A percentile compares a stretch with the other conserved stretches of the same genome.
These are phyloP conservation scores for Delia radicum DNA, from an alignment of 1,140 invertebrate genomes.

Conservation along the genomic window DNA sequence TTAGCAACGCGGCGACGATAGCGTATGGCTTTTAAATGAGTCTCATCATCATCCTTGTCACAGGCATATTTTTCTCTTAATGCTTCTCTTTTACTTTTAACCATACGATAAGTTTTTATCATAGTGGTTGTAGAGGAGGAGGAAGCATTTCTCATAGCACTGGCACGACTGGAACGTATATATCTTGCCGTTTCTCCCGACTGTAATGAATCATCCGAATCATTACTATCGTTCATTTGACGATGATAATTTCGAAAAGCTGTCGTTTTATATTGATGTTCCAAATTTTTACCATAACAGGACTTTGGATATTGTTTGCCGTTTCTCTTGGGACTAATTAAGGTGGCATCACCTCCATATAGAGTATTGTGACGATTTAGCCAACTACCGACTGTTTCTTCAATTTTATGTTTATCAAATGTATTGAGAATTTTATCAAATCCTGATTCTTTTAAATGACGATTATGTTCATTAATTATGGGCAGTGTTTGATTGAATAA, in stretches of 20 bases:
- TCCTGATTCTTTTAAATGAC: conserved; percentile 43
- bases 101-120: conserved; percentile 45
- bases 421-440: conserved; percentile 43
- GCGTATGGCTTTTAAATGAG: conserved; percentile 37
- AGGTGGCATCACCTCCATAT: conserved; percentile 27
- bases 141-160: conserved; percentile 20
- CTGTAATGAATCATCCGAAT: conserved; percentile 43
- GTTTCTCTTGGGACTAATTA: background rate
- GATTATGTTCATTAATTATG: conserved; percentile 41
- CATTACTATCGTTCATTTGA: background rate
- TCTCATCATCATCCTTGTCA: conserved; percentile 34
- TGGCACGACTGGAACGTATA: conserved; percentile 40
- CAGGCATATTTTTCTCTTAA: conserved; percentile 40
- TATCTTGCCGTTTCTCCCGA: conserved; percentile 46
- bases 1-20: conserved; percentile 29
- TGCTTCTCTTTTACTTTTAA: conserved; percentile 38
- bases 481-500: conserved; percentile 45
- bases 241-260: background rate
- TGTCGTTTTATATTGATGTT: too few species aligned
- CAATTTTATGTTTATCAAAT: conserved; percentile 45
- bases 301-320: background rate
- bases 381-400: conserved; percentile 44
- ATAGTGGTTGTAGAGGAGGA: conserved; percentile 34
- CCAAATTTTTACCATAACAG: background rate
- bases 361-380: conserved; percentile 37